phyloP scores from a whole-genome alignment of 2,797 vertebrate genomes.

The Micropoecilia bifurca region DNA sequence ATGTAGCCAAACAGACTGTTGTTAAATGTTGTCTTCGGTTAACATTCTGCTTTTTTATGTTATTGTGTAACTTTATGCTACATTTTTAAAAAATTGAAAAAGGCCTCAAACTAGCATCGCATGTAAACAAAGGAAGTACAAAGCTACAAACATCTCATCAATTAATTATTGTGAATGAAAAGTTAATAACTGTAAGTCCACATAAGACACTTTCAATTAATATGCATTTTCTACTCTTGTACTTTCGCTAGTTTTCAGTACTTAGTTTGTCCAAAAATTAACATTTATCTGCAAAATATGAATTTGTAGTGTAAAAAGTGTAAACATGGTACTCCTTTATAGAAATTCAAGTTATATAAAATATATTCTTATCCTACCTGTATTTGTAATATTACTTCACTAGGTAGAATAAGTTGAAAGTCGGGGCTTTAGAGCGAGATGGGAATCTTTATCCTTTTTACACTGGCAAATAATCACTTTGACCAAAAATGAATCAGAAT shows the following conservation, averaged over 20 bases:
- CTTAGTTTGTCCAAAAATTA: neutral
- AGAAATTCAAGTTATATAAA: neutral
- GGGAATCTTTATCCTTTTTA: neutral
- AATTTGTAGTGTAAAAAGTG: neutral
- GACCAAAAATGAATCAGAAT: neutral
- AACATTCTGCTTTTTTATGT: neutral
- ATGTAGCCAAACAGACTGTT: neutral
- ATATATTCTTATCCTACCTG: neutral
- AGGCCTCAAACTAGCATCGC: neutral
- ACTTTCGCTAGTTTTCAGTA: neutral
- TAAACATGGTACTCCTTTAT: too few relatives aligned
- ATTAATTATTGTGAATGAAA: neutral
- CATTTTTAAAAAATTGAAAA: neutral
- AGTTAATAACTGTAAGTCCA: neutral
- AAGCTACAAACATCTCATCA: neutral
- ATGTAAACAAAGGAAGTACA: slow-evolving; percentile 58
- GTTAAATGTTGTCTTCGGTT: rapidly evolving
- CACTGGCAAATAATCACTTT: neutral
- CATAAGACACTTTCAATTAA: neutral
- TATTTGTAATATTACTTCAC: neutral
- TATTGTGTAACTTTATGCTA: neutral
- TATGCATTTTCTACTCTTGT: neutral
- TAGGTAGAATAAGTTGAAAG: neutral
- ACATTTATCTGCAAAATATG: neutral
- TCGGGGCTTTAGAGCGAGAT: neutral